phyloP scores from a whole-genome alignment of 2,797 vertebrate species.

The Phalanger gymnotis region DNA sequence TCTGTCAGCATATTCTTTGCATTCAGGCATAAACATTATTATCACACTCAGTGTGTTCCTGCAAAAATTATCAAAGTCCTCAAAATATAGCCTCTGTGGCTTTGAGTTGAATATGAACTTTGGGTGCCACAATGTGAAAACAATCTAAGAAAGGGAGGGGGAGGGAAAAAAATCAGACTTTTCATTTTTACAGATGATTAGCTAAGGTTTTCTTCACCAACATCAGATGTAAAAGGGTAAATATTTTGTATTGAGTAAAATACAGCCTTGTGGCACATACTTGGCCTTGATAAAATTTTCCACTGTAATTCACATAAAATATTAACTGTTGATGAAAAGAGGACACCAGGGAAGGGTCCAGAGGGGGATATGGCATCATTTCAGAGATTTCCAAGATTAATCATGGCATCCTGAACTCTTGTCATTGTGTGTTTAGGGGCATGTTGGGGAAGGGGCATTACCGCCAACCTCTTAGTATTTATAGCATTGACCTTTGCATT shows the following conservation, averaged over 20 bases:
- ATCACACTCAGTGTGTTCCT: constrained; percentile 83
- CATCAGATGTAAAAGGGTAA: constrained; percentile 58
- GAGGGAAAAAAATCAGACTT: constrained; percentile 2
- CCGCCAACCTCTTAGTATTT: constrained; percentile 78
- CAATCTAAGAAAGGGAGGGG: constrained; percentile 50
- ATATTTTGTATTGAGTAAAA: constrained; percentile 77
- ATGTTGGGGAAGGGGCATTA: constrained; percentile 73
- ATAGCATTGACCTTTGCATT: constrained; percentile 81
- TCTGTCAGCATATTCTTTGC: constrained; percentile 87
- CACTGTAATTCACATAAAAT: constrained; percentile 69
- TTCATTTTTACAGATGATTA: constrained; percentile 74
- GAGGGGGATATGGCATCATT: constrained; percentile 41
- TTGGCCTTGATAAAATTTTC: constrained; percentile 70
- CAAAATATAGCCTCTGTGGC: constrained; percentile 73
- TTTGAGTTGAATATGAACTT: constrained; percentile 76
- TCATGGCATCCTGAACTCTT: constrained; percentile 69
- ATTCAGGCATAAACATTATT: constrained; percentile 85
- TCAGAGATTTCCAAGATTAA: constrained; percentile 70
- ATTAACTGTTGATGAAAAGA: constrained; percentile 78
- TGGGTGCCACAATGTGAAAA: constrained; percentile 65
- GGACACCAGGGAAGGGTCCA: constrained; percentile 8
- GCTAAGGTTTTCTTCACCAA: constrained; percentile 50
- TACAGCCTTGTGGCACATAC: constrained; percentile 65
- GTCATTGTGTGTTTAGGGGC: constrained; percentile 58
- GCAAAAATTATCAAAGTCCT: constrained; percentile 82